Conservation (phyloP, 2,113 vertebrate species). For the Ibidorhyncha struthersii region DNA sequence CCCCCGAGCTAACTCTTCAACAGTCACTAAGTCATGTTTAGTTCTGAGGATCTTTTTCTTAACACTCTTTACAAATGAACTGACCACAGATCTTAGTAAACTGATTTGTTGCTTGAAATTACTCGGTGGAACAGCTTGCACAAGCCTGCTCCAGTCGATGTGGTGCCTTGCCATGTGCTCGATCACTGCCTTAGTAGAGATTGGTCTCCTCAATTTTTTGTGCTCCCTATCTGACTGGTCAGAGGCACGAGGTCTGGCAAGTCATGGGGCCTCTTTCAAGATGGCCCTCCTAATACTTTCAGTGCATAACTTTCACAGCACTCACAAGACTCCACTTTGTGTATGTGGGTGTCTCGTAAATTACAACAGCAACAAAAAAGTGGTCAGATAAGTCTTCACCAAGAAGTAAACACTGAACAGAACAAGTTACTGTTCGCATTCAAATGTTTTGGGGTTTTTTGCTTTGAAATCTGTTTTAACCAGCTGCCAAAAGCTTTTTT, state of each 20-base stretch:
- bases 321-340: background rate
- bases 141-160: background rate
- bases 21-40: background rate
- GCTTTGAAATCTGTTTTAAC: background rate
- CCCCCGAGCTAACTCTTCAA: background rate
- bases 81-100: background rate
- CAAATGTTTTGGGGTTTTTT: background rate
- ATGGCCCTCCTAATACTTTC: background rate
- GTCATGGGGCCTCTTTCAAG: background rate
- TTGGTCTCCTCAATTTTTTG: background rate
- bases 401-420: background rate
- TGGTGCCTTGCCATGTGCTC: rapidly evolving
- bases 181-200: background rate
- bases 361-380: background rate
- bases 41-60: background rate
- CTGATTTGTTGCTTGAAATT: background rate
- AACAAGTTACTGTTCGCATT: background rate
- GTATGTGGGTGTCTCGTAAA: background rate
- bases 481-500: background rate
- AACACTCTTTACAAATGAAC: background rate
- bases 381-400: background rate
- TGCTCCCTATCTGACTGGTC: background rate
- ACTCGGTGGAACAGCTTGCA: background rate
- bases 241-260: background rate
- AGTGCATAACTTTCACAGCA: background rate